A percentile compares a stretch with the other conserved stretches of the same genome.
Conservation (phyloP, 1,140 invertebrate genomes). For the Drosophila rhopaloa region DNA sequence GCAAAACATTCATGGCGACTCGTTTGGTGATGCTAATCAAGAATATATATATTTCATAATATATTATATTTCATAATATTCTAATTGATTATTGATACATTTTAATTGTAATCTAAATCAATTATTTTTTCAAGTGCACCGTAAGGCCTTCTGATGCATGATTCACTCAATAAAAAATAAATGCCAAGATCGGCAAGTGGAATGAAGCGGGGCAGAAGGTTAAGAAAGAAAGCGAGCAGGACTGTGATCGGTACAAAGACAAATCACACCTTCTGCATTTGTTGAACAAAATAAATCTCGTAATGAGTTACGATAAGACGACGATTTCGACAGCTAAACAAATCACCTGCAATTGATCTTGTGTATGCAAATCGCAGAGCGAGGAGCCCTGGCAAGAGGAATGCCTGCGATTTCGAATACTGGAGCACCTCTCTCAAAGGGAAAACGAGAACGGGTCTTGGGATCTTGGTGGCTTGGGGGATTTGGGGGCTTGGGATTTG, state of each 20-base stretch:
- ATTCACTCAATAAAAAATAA: constrained; percentile 81
- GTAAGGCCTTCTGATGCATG: constrained; percentile 46
- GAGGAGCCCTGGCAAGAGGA: constrained; percentile 57
- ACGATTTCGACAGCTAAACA: constrained; percentile 85
- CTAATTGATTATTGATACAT: no score
- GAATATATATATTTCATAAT: no score
- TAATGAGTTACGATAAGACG: constrained; percentile 85
- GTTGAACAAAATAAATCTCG: constrained; percentile 85
- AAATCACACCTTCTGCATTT: constrained; percentile 85
- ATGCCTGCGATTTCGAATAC: constrained; percentile 80
- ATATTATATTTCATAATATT: no score
- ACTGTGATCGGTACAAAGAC: constrained; percentile 82
- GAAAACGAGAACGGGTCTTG: constrained; percentile 6
- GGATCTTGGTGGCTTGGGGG: background rate
- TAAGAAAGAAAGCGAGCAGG: background rate
- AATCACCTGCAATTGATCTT: constrained; percentile 85
- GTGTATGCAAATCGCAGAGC: constrained; percentile 73
- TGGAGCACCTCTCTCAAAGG: constrained; percentile 52
- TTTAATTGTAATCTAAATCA: background rate
- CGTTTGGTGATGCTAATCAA: no score
- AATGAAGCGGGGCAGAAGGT: background rate
- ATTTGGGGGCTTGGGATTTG: background rate
- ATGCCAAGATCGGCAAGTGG: constrained; percentile 47
- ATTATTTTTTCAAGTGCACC: background rate
- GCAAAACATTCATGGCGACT: no score